These are phyloP conservation scores for Diadegma fenestrale DNA, from an alignment of 2,888 invertebrate species.

Conservation along the genomic window DNA sequence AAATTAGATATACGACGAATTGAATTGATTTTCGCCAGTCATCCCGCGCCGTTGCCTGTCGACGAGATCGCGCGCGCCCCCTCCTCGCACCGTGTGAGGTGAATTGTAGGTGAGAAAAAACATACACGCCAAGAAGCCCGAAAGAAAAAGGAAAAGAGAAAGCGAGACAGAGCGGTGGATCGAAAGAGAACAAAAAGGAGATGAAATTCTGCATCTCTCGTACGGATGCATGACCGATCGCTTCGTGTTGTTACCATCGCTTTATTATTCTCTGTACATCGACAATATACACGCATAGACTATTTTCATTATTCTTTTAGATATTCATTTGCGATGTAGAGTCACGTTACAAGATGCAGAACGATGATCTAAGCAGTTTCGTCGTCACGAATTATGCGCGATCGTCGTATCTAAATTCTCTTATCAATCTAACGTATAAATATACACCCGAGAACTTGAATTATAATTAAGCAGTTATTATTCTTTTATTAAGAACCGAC, in stretches of 20 bases:
- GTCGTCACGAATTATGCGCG: slow-evolving; percentile 63
- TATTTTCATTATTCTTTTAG: slow-evolving; percentile 51
- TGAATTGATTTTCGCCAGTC: slow-evolving; percentile 81
- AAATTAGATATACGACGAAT: slow-evolving; percentile 82
- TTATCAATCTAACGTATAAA: slow-evolving; percentile 22
- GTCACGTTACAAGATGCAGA: slow-evolving; percentile 61
- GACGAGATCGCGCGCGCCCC: slow-evolving; percentile 65
- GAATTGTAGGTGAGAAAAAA: slow-evolving; percentile 56
- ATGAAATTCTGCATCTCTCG: slow-evolving; percentile 47
- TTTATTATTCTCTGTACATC: slow-evolving; percentile 52
- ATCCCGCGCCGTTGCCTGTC: slow-evolving; percentile 72
- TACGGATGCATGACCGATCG: slow-evolving; percentile 69
- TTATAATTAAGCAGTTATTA: slow-evolving; percentile 55
- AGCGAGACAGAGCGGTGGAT: slow-evolving; percentile 33
- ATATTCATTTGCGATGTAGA: slow-evolving; percentile 57
- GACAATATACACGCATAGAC: slow-evolving; percentile 13
- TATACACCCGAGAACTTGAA: slow-evolving; percentile 45
- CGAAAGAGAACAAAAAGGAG: slow-evolving; percentile 49
- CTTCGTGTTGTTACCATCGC: slow-evolving; percentile 58
- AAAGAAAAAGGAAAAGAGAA: slow-evolving; percentile 30
- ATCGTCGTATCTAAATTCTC: slow-evolving; percentile 43
- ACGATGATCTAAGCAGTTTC: slow-evolving; percentile 67
- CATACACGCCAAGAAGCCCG: slow-evolving; percentile 26
- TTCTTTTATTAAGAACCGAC: slow-evolving; percentile 13
- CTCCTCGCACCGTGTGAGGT: slow-evolving; percentile 21